Conservation (phyloP, 2,888 invertebrate species). For the Clostera curtula region DNA sequence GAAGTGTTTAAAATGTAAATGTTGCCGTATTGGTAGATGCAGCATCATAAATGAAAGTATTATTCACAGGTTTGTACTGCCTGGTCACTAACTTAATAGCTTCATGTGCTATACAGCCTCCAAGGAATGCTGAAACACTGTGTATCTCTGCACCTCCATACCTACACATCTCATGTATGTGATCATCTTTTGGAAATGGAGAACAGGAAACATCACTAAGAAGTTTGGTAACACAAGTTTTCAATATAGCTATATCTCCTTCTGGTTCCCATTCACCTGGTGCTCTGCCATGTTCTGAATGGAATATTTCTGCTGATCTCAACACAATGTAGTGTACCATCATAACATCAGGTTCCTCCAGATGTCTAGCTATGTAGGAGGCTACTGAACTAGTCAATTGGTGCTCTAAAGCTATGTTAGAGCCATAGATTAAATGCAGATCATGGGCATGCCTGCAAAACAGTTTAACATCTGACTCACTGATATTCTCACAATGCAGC, state of each 20-base stretch:
- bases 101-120: conserved; percentile 96
- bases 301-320: conserved; percentile 93
- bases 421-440: conserved; percentile 85
- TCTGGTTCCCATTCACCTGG: conserved; percentile 94
- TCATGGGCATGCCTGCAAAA: conserved; percentile 93
- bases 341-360: conserved; percentile 89
- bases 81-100: conserved; percentile 95
- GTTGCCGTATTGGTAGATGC: conserved; percentile 90
- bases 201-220: conserved; percentile 89
- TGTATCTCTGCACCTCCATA: conserved; percentile 97
- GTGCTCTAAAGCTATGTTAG: conserved; percentile 88
- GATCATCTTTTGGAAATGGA: conserved; percentile 90
- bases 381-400: conserved; percentile 76
- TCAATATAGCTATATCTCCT: conserved; percentile 91
- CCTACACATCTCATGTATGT: conserved; percentile 94
- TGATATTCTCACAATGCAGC: conserved; percentile 84
- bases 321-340: conserved; percentile 93
- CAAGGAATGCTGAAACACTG: conserved; percentile 92
- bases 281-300: conserved; percentile 89
- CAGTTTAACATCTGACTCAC: conserved; percentile 86
- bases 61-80: conserved; percentile 97
- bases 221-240: conserved; percentile 82
- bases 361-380: conserved; percentile 76
- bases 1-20: conserved; percentile 78
- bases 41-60: conserved; percentile 96